These are phyloP conservation scores for Orgyia antiqua DNA, from an alignment of 2,888 invertebrate genomes.

Conservation along the genomic window DNA sequence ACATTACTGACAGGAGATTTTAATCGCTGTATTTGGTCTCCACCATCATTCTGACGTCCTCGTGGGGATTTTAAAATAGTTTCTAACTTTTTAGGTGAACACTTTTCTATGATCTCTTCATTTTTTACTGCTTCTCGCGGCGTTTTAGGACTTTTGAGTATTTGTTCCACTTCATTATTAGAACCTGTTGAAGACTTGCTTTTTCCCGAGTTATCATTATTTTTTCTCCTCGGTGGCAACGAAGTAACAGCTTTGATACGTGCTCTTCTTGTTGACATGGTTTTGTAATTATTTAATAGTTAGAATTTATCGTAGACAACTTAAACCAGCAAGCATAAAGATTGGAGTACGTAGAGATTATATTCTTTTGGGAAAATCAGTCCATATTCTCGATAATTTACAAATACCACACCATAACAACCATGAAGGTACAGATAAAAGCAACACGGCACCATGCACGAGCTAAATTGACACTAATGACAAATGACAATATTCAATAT, in stretches of 20 bases:
- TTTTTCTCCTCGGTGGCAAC: slow-evolving; percentile 76
- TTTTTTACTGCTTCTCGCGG: slow-evolving; percentile 27
- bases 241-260: slow-evolving; percentile 86
- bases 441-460: no score
- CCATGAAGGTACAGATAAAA: no score
- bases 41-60: slow-evolving; percentile 14
- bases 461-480: no score
- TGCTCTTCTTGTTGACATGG: slow-evolving; percentile 82
- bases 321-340: no score
- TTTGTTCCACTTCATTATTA: slow-evolving; percentile 34
- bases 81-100: slow-evolving; percentile 15
- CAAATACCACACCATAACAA: no score
- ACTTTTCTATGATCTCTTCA: slow-evolving; percentile 15
- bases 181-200: slow-evolving; percentile 27
- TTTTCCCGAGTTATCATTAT: slow-evolving; percentile 39
- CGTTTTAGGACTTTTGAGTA: slow-evolving; percentile 37
- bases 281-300: no score
- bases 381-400: no score
- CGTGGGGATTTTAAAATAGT: slow-evolving; percentile 26
- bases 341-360: no score
- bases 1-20: no score
- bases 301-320: no score
- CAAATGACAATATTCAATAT: no score
- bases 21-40: slow-evolving; percentile 14
- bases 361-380: no score